phyloP scores from a whole-genome alignment of 2,797 vertebrate genomes.

The Linurgus olivaceus region DNA sequence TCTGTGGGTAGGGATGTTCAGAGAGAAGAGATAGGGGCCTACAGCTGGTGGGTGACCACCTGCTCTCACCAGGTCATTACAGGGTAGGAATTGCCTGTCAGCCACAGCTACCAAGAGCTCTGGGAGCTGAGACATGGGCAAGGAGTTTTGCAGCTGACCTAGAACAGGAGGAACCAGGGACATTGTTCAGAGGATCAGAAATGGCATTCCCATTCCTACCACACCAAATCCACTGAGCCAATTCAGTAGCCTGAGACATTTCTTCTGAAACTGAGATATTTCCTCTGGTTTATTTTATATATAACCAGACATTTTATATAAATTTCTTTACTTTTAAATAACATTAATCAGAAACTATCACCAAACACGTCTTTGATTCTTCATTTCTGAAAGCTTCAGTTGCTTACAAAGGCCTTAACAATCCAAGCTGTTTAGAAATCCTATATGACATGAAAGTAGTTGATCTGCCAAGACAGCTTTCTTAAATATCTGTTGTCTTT shows the following conservation, averaged over 20 bases:
- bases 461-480: background rate
- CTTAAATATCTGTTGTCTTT: background rate
- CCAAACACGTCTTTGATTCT: background rate
- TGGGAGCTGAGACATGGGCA: background rate
- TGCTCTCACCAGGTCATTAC: background rate
- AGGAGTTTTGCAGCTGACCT: background rate
- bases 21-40: background rate
- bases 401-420: background rate
- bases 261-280: background rate
- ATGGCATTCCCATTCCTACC: background rate
- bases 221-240: background rate
- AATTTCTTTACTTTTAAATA: background rate
- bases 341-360: background rate
- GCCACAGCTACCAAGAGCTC: background rate
- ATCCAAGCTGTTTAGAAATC: background rate
- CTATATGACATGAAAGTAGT: background rate
- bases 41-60: background rate
- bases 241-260: background rate
- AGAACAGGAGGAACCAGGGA: background rate
- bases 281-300: background rate
- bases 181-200: background rate
- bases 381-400: background rate
- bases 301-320: background rate
- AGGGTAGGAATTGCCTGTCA: background rate
- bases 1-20: background rate